Percentiles rank a stretch among this genome's conserved stretches.
Evolutionary conservation across 92 coral and sea anemone species (phyloP).

Genomic region (Siderastrea siderea): DNA sequence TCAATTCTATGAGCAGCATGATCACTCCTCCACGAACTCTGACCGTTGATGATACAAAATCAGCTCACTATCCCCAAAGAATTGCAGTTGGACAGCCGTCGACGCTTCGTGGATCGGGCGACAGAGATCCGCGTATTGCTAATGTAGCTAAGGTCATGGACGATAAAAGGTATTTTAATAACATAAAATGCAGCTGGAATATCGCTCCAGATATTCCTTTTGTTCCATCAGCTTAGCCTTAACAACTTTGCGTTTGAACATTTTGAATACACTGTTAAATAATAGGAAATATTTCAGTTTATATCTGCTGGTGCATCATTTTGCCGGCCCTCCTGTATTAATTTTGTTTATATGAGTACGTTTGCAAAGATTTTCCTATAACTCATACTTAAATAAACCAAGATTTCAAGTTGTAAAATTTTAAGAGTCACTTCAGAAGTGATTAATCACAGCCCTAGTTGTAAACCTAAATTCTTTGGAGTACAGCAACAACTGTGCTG

Average conservation of each 20-base stretch:
- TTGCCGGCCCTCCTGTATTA: no score
- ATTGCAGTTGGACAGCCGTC: conserved; percentile 10
- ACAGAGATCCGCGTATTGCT: not conserved
- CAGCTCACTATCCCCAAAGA: conserved; percentile 83
- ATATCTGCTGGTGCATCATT: not conserved
- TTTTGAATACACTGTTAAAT: no score
- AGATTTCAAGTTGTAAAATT: no score
- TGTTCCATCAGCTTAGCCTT: not conserved
- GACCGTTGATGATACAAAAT: conserved; percentile 92
- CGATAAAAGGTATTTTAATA: conserved; percentile 63
- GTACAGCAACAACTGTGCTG: no score
- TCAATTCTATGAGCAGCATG: conserved; percentile 88
- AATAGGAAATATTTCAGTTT: not conserved
- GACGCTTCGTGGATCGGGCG: not conserved
- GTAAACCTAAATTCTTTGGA: no score
- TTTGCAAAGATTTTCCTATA: no score
- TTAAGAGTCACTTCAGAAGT: no score
- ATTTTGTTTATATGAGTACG: no score
- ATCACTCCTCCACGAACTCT: conserved; percentile 94
- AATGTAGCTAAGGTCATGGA: conserved; percentile 36
- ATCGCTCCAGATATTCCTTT: not conserved
- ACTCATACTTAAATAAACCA: no score
- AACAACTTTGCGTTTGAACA: no score
- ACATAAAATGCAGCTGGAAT: no score
- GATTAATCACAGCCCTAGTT: no score